These are phyloP conservation scores for Centropyge bicolor DNA, from an alignment of 2,797 vertebrate genomes.

Conservation along the genomic window DNA sequence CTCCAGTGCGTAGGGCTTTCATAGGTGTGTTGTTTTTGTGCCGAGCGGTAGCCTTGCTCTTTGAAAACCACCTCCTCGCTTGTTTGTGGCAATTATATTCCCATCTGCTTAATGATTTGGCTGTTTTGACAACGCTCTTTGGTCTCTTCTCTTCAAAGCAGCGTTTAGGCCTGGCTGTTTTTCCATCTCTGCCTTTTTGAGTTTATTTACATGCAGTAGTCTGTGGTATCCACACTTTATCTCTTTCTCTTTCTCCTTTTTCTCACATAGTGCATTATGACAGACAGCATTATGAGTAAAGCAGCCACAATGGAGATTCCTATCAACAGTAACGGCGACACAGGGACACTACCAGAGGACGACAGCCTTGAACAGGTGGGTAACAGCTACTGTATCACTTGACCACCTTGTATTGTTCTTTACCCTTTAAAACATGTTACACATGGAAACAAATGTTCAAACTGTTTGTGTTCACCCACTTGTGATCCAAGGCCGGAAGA, in stretches of 20 bases:
- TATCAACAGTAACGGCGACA: conserved; percentile 94
- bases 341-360: conserved; percentile 90
- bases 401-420: conserved; percentile 1
- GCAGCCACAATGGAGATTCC: conserved; percentile 99
- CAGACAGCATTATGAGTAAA: conserved; percentile 95
- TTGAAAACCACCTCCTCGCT: conserved; percentile 65
- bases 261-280: conserved; percentile 85
- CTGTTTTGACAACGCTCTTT: conserved; percentile 59
- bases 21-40: conserved; percentile 58
- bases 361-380: conserved; percentile 96
- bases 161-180: conserved; percentile 20
- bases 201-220: conserved; percentile 10
- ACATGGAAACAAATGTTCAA: conserved; percentile 12
- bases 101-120: conserved; percentile 57
- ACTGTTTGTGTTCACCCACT: neutral
- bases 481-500: neutral
- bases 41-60: conserved; percentile 62
- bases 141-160: conserved; percentile 42
- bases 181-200: conserved; percentile 25
- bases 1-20: conserved; percentile 22
- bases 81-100: conserved; percentile 57
- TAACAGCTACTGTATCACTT: neutral
- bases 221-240: conserved; percentile 4
- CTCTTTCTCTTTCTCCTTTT: neutral
- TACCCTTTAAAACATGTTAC: conserved; percentile 16